phyloP scores from a whole-genome alignment of 2,888 invertebrate species.

The Idaea dimidiata region DNA sequence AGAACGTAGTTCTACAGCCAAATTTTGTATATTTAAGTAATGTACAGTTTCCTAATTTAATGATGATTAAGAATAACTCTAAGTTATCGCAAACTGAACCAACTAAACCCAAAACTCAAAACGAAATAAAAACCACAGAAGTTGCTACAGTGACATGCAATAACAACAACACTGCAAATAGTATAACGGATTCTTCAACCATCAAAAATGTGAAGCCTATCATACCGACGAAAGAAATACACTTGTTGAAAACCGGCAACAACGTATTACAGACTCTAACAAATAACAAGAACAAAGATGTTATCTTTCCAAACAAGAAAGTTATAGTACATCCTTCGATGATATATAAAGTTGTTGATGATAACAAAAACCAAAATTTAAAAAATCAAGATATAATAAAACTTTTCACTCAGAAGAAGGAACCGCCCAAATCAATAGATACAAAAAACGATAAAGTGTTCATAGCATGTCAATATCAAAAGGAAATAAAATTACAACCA shows the following conservation, averaged over 20 bases:
- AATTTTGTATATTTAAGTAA: conserved; percentile 73
- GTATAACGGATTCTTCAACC: conserved; percentile 17
- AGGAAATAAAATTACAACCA: conserved; percentile 62
- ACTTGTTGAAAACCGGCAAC: conserved; percentile 56
- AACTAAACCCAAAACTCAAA: conserved; percentile 44
- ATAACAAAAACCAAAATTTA: conserved; percentile 44
- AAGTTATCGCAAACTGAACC: conserved; percentile 49
- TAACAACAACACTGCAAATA: conserved; percentile 24
- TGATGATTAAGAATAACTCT: conserved; percentile 68
- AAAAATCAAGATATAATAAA: conserved; percentile 50
- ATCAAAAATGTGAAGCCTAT: conserved; percentile 36
- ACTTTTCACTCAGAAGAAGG: conserved; percentile 43
- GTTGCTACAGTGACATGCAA: conserved; percentile 9
- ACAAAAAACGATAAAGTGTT: conserved; percentile 59
- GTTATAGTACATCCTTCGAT: conserved; percentile 66
- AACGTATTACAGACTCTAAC: conserved; percentile 54
- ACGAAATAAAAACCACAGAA: conserved; percentile 50
- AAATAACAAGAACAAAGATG: conserved; percentile 55
- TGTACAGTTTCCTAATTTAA: conserved; percentile 71
- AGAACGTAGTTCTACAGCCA: conserved; percentile 65
- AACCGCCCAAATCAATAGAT: conserved; percentile 48
- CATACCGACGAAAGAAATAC: conserved; percentile 50
- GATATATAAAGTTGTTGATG: conserved; percentile 61
- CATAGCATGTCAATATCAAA: conserved; percentile 66
- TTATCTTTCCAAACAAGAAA: conserved; percentile 57